Base-by-base conservation (phyloP, 2,888 invertebrate genomes). In the Omphaloscelis lunosa region DNA sequence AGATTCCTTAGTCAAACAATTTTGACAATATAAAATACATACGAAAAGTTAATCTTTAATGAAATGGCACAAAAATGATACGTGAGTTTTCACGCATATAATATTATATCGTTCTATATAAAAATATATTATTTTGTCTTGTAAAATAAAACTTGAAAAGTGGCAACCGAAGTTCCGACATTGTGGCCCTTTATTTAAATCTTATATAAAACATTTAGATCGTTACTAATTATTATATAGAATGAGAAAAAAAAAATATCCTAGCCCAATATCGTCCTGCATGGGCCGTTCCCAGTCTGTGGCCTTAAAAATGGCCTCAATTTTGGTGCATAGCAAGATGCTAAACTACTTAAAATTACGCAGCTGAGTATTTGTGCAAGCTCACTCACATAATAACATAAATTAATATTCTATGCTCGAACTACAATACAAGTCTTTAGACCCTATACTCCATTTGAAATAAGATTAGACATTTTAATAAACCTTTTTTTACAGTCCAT, bases 301-400 rank as follows among this genome's bases (percentile, higher is more conserved):
- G 29, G 34, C 56, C 45, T 56, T 61, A 56, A 63, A 51, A 82
- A 68, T 62, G 23, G 17, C 39, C 23, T 20, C 48, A 20, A n/a
- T 58, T 59, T 79, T 75, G 56, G 20, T 65, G 41, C 12, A 70
- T 53, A 75, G 34, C 68, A 58, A 58, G 15, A 77, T 51, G 29
- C 62, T 63, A 69, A 69, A 62, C 71, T 80, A 80, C 73, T 59
- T 83, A 75, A 5, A 51, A 39, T 58, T 66, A 82, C 29, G 41
- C 41, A 69, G 67, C 62, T 86, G 82, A 86, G 84, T 86, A 86
- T 86, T 84, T 67, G 58, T 75, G 69, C 75, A 80, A 86, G 82
- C 75, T 79, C 81, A 77, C 86, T 78, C 72, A 56, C 20, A 68
- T 41, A 53, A n/a, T 34, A 62, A 65, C 71, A 86, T 73, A 79